phyloP scores from a whole-genome alignment of 2,797 vertebrate genomes.

The Liparis tanakae region DNA sequence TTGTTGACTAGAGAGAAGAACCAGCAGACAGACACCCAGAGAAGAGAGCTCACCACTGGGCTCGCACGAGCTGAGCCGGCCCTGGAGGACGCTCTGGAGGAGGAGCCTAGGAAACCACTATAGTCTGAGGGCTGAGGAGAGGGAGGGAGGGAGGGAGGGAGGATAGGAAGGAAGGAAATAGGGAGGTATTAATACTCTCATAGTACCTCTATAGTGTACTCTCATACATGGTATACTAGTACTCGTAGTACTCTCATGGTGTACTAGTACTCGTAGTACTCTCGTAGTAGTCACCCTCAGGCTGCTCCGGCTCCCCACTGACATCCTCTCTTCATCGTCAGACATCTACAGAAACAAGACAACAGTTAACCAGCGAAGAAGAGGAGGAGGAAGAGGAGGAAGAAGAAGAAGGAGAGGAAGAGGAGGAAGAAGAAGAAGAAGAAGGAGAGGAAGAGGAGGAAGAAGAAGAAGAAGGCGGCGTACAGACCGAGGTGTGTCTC shows the following conservation, averaged over 20 bases:
- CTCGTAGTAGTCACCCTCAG: slow-evolving; percentile 83
- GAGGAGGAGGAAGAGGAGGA: too few relatives aligned
- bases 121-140: slow-evolving; percentile 89
- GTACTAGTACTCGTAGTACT: background rate
- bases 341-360: slow-evolving; percentile 82
- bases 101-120: slow-evolving; percentile 87
- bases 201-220: too few relatives aligned
- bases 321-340: slow-evolving; percentile 93
- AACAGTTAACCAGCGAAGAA: background rate
- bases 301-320: slow-evolving; percentile 92
- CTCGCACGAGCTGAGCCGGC: slow-evolving; percentile 95
- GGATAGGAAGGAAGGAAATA: too few relatives aligned
- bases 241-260: too few relatives aligned
- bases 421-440: slow-evolving; percentile 3
- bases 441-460: slow-evolving; percentile 19
- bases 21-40: slow-evolving; percentile 7
- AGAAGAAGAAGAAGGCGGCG: background rate
- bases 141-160: slow-evolving; percentile 24
- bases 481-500: slow-evolving; percentile 93
- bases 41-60: slow-evolving; percentile 90
- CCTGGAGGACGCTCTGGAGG: slow-evolving; percentile 92
- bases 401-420: too few relatives aligned
- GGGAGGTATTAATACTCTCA: too few relatives aligned
- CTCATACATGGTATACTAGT: too few relatives aligned
- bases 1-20: background rate